Percentiles rank a stretch among this genome's conserved stretches.
phyloP scores from a whole-genome alignment of 1,140 invertebrate genomes.

The Nomia melanderi region DNA sequence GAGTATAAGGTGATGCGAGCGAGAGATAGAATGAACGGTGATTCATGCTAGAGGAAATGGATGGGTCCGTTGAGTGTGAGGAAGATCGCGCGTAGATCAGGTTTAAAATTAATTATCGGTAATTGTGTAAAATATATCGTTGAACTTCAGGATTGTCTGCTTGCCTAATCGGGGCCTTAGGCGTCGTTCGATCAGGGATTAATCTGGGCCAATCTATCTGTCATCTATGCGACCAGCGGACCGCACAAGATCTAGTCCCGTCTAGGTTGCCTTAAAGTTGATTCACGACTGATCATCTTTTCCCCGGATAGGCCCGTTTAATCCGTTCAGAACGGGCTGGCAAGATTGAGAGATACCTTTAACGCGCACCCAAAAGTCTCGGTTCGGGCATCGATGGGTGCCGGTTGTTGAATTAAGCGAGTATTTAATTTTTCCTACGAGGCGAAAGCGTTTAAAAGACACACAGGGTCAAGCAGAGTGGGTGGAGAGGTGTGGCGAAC shows the following conservation, averaged over 20 bases:
- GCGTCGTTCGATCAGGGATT: constrained; percentile 47
- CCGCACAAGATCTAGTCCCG: too few relatives aligned
- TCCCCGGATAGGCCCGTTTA: neutral
- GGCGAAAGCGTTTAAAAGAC: constrained; percentile 48
- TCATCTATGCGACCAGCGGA: neutral
- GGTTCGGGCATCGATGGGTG: neutral
- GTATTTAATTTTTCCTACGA: constrained; percentile 36
- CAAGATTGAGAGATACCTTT: constrained; percentile 17
- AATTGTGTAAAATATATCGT: constrained; percentile 45
- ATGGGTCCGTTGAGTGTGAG: neutral
- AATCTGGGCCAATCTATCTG: neutral
- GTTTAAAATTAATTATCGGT: constrained; percentile 36
- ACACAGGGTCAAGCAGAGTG: constrained; percentile 40
- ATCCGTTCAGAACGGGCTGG: neutral
- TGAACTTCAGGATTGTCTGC: constrained; percentile 49
- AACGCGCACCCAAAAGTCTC: constrained; percentile 5
- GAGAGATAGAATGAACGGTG: neutral
- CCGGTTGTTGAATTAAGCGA: constrained; percentile 46
- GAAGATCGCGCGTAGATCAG: constrained; percentile 1
- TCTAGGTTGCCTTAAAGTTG: too few relatives aligned
- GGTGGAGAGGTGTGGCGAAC: neutral
- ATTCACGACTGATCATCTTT: neutral
- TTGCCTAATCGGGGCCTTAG: constrained; percentile 64
- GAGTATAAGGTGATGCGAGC: neutral
- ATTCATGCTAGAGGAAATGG: neutral